phyloP scores from a whole-genome alignment of 2,113 vertebrate genomes.

The Podilymbus podiceps region DNA sequence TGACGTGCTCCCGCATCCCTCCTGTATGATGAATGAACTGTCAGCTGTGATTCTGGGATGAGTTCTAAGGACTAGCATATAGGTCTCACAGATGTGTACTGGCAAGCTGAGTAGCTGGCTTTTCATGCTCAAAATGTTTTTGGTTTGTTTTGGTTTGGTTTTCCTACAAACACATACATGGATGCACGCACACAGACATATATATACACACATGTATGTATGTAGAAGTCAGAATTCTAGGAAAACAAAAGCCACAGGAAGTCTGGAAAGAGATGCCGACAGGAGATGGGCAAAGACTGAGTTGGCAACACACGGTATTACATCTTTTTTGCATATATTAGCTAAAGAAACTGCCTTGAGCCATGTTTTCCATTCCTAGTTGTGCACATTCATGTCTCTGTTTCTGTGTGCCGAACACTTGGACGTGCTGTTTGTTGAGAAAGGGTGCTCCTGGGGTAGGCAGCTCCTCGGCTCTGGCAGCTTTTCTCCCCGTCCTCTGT shows the following conservation, averaged over 20 bases:
- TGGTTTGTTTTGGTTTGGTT: neutral
- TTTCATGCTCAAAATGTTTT: neutral
- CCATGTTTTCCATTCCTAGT: neutral
- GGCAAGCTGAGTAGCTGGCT: neutral
- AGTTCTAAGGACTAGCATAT: neutral
- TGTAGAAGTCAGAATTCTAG: neutral
- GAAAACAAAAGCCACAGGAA: neutral
- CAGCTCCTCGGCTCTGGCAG: neutral
- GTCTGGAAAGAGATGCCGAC: neutral
- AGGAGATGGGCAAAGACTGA: neutral
- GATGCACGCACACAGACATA: no score
- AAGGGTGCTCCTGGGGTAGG: accelerated
- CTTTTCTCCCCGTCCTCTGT: neutral
- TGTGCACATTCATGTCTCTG: neutral
- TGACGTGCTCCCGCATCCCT: neutral
- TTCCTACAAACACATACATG: neutral
- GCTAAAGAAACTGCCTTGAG: neutral
- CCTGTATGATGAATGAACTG: neutral
- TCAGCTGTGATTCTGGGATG: neutral
- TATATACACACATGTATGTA: accelerated
- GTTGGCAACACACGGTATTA: neutral
- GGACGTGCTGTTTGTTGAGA: neutral
- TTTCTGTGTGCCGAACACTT: neutral
- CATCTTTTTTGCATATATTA: neutral
- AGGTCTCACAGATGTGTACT: neutral